These are phyloP conservation scores for Callimorpha dominula DNA, from an alignment of 2,888 invertebrate species.

Conservation along the genomic window DNA sequence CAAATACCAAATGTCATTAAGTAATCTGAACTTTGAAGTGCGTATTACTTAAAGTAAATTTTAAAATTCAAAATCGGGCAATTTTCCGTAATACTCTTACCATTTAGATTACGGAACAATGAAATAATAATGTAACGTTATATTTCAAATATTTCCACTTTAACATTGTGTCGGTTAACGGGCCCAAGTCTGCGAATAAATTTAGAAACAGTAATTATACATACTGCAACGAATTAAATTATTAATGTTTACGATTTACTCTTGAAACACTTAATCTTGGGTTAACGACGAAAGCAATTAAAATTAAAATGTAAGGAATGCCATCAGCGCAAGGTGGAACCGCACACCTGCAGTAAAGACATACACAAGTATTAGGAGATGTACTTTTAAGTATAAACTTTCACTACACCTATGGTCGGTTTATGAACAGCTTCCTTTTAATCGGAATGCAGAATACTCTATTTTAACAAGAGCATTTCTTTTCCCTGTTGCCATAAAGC, in stretches of 20 bases:
- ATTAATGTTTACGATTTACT: constrained; percentile 3
- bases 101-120: neutral
- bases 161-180: neutral
- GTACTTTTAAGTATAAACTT: constrained; percentile 5
- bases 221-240: neutral
- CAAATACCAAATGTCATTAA: no score
- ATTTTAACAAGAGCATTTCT: neutral
- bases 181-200: neutral
- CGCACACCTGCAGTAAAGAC: constrained; percentile 45
- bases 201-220: neutral
- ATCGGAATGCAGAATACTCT: neutral
- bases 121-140: neutral
- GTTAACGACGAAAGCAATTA: constrained; percentile 39
- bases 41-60: no score
- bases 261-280: constrained; percentile 13
- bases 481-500: neutral
- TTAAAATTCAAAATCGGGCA: no score
- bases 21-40: no score
- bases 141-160: neutral
- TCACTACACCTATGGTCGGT: neutral
- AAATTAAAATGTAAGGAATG: constrained; percentile 37
- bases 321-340: constrained; percentile 43
- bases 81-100: no score
- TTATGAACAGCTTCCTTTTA: neutral
- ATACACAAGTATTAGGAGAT: constrained; percentile 24